Percentiles rank a stretch among this genome's conserved stretches.
Conservation (phyloP, 2,113 vertebrate species). For the Hemibagrus wyckioides region DNA sequence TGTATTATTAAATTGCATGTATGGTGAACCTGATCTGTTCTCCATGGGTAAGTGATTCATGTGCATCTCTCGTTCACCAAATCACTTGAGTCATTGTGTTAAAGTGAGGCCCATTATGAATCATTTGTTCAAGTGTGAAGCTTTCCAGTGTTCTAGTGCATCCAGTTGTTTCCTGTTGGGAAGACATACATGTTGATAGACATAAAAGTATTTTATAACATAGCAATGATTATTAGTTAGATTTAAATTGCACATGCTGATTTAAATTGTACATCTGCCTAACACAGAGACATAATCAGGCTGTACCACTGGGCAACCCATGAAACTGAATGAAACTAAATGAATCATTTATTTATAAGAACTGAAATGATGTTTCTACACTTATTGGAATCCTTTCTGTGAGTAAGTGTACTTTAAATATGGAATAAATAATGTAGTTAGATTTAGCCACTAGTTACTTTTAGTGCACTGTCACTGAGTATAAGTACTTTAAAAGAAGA, state of each 20-base stretch:
- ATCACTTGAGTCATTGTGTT: neutral
- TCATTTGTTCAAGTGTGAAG: neutral
- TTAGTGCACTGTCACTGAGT: neutral
- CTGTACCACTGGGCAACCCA: neutral
- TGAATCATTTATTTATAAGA: neutral
- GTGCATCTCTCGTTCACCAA: neutral
- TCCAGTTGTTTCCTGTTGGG: neutral
- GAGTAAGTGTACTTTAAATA: neutral
- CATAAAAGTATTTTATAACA: neutral
- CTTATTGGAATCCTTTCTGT: neutral
- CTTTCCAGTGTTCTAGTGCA: neutral
- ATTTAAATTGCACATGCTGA: neutral
- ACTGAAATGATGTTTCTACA: neutral
- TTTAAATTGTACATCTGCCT: neutral
- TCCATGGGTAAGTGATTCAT: neutral
- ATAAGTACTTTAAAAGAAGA: neutral
- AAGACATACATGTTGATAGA: too few species aligned
- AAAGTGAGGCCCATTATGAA: neutral
- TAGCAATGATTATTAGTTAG: neutral
- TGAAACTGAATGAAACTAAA: neutral
- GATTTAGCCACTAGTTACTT: neutral
- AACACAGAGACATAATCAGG: neutral
- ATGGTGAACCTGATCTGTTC: neutral
- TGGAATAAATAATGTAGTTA: neutral
- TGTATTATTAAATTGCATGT: neutral